Conservation (phyloP, 2,113 vertebrate species). For the Psephotus haematonotus region DNA sequence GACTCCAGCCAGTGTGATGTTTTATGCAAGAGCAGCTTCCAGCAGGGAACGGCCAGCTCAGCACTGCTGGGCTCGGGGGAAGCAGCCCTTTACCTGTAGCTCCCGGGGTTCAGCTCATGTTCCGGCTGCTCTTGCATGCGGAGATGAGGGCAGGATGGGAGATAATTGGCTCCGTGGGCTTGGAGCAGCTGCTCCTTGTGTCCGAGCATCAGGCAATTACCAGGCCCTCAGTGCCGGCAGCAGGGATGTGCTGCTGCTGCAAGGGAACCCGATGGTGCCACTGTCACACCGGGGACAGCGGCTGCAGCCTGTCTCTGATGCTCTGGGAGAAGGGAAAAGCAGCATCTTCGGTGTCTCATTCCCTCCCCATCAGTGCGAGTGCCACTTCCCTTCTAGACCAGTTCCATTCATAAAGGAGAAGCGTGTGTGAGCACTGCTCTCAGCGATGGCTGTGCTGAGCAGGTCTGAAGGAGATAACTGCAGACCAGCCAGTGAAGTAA, state of each 20-base stretch:
- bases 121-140: neutral
- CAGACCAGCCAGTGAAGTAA: neutral
- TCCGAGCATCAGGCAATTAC: neutral
- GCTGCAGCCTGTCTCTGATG: rapidly evolving
- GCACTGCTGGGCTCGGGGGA: neutral
- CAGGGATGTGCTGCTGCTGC: neutral
- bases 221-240: neutral
- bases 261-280: neutral
- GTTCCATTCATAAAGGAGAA: neutral
- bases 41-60: neutral
- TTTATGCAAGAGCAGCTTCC: conserved; percentile 44
- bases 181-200: conserved; percentile 9
- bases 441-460: neutral
- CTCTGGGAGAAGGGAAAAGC: neutral
- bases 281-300: neutral
- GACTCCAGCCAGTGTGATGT: neutral
- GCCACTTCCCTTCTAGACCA: neutral
- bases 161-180: neutral
- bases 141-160: neutral
- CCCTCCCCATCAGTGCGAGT: neutral
- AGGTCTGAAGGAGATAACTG: neutral
- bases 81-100: neutral
- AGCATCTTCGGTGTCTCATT: rapidly evolving
- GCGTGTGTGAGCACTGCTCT: neutral
- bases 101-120: neutral